A percentile compares a stretch with the other conserved stretches of the same genome.
phyloP scores from a whole-genome alignment of 2,113 vertebrate species.

The Ivindomyrus marchei region DNA sequence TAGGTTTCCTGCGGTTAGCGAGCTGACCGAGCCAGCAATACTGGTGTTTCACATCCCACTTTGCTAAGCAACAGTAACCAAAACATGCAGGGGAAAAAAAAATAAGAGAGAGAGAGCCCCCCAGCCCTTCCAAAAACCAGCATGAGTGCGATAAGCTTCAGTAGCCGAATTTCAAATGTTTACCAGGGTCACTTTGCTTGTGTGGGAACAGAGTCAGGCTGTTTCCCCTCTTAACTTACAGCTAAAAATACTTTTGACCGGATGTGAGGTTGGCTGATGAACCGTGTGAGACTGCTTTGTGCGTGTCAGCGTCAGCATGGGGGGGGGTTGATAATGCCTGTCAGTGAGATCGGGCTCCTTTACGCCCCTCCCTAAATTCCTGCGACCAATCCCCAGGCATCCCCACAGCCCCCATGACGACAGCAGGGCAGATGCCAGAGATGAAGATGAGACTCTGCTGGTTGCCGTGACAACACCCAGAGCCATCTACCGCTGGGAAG shows the following conservation, averaged over 20 bases:
- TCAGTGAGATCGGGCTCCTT: not conserved
- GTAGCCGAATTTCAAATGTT: not conserved
- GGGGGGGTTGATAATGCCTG: not conserved
- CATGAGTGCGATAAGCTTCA: not conserved
- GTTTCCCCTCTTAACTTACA: not conserved
- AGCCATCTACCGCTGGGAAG: not conserved
- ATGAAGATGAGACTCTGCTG: not conserved
- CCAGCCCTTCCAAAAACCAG: not conserved
- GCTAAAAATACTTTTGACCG: slow-evolving; percentile 15
- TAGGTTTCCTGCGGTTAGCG: not conserved
- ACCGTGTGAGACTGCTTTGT: not conserved
- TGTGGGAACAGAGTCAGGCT: not conserved
- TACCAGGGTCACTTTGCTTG: not conserved
- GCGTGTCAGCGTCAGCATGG: not conserved
- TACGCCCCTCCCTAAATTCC: not conserved
- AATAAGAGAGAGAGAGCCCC: too few species aligned
- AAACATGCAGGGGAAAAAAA: not conserved
- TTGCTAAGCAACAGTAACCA: not conserved
- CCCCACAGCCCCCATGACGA: not conserved
- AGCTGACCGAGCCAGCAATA: too few species aligned
- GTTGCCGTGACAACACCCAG: not conserved
- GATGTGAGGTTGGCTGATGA: slow-evolving; percentile 11
- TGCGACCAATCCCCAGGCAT: not conserved
- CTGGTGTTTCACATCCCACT: not conserved
- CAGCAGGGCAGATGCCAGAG: not conserved